These are phyloP conservation scores for Podarcis muralis DNA, from an alignment of 2,113 vertebrate genomes.

Conservation along the genomic window DNA sequence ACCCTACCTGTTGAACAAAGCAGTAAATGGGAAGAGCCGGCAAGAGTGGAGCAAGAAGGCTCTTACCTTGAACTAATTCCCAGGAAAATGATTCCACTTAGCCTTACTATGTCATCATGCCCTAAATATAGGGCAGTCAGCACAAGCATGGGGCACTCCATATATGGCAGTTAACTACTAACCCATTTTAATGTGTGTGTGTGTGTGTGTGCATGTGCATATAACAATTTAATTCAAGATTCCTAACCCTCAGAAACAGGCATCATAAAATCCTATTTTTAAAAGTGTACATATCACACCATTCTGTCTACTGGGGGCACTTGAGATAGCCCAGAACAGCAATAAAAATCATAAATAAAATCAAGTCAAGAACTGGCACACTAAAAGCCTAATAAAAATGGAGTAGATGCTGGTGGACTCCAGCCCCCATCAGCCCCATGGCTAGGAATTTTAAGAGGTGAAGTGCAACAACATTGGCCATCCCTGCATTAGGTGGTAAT, in stretches of 20 bases:
- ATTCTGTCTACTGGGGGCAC: neutral
- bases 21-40: neutral
- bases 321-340: neutral
- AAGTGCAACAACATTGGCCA: too few species aligned
- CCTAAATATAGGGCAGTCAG: neutral
- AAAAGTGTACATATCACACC: neutral
- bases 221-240: too few species aligned
- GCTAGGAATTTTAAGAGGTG: neutral
- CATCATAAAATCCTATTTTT: conserved; percentile 1
- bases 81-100: neutral
- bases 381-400: conserved; percentile 3
- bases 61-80: neutral
- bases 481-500: neutral
- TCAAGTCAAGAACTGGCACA: neutral
- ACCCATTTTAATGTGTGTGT: neutral
- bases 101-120: neutral
- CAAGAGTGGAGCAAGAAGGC: neutral
- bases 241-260: neutral
- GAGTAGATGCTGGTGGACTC: too few species aligned
- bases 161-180: neutral
- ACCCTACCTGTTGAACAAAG: neutral
- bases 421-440: too few species aligned
- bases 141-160: neutral
- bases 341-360: neutral
- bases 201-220: neutral